These are phyloP conservation scores for Tragelaphus buxtoni DNA, from an alignment of 2,113 vertebrate genomes.

Conservation along the genomic window DNA sequence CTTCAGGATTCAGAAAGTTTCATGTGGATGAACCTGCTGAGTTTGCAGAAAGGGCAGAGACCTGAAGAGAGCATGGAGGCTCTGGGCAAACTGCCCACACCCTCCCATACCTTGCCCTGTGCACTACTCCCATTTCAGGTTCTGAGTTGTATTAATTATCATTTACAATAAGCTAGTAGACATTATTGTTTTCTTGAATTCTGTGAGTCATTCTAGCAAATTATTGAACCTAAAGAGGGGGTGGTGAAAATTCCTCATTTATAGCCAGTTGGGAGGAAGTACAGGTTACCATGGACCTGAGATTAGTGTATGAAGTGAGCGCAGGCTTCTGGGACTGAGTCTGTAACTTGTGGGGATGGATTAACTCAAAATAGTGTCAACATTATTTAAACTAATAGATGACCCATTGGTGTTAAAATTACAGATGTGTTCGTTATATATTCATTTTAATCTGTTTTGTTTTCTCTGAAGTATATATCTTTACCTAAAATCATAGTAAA, in stretches of 20 bases:
- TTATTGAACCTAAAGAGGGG: not conserved
- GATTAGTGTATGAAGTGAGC: not conserved
- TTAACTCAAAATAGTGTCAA: not conserved
- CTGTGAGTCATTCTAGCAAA: not conserved
- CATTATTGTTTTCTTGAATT: not conserved
- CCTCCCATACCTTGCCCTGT: fast-evolving
- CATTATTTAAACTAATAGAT: not conserved
- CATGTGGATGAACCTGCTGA: not conserved
- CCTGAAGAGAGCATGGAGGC: not conserved
- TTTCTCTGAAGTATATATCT: not conserved
- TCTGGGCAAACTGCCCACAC: not conserved
- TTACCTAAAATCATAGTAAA: not conserved
- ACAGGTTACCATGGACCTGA: not conserved
- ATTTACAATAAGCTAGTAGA: not conserved
- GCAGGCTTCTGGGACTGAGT: not conserved
- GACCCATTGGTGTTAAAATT: not conserved
- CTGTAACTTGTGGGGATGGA: not conserved
- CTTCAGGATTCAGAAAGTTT: not conserved
- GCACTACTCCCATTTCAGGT: fast-evolving
- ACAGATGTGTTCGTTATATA: not conserved
- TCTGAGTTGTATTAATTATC: not conserved
- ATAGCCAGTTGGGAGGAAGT: not conserved
- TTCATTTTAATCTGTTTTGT: not conserved
- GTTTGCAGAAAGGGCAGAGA: not conserved
- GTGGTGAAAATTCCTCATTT: not conserved